These are phyloP conservation scores for Cygnus buccinator DNA, from an alignment of 2,113 vertebrate species.

Conservation along the genomic window DNA sequence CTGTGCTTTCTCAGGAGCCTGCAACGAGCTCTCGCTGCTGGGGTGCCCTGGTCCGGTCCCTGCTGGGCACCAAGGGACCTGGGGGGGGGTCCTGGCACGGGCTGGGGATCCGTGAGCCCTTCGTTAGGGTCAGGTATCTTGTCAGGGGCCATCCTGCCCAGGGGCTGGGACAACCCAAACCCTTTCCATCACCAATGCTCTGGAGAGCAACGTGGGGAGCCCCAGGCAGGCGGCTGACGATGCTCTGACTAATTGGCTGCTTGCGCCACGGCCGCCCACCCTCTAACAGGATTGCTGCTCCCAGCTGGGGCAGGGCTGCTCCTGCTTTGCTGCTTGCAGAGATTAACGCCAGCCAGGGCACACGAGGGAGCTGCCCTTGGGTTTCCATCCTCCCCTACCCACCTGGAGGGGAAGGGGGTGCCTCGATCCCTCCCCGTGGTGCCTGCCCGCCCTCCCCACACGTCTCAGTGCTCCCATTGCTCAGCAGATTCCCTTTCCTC, in stretches of 20 bases:
- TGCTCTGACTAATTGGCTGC: fast-evolving
- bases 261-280: neutral
- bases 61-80: too few species aligned
- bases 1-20: conserved; percentile 5
- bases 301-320: neutral
- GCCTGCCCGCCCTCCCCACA: neutral
- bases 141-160: neutral
- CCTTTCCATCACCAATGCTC: fast-evolving
- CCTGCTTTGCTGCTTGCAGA: neutral
- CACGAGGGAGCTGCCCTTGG: neutral
- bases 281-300: neutral
- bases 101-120: neutral
- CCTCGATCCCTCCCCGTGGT: neutral
- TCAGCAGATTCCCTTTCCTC: conserved; percentile 46
- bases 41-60: neutral
- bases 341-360: neutral
- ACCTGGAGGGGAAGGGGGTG: neutral
- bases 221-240: fast-evolving
- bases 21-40: neutral
- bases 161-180: fast-evolving
- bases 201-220: neutral
- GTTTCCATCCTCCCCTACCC: neutral
- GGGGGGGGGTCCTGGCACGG: neutral
- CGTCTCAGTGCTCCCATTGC: neutral
- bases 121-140: neutral